Evolutionary conservation across 2,113 vertebrate species (phyloP), one percentile per base, ranked within the genome.

Genomic region (Phycodurus eques): DNA sequence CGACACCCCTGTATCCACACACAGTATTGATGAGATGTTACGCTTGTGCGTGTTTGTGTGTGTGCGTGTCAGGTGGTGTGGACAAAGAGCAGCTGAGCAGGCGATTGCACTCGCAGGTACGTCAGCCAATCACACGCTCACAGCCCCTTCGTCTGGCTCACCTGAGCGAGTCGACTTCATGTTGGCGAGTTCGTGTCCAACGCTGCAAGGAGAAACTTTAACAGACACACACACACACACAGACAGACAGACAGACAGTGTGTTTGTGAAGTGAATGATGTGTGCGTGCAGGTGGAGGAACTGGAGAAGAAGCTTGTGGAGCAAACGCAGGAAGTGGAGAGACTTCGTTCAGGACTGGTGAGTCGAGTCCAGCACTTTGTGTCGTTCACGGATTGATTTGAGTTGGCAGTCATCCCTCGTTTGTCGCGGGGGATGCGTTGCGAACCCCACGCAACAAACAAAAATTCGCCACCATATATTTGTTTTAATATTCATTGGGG

Each of bases 261-360:
- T 27, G 27, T 27, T 27, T 27, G 27, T 27, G 27, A 27, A 27
- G 27, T 27, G 27, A 27, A 27, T 27, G 27, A 27, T 27, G 27
- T 27, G 27, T 68, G 4, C 51, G 9, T 46, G 8, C 90, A 98
- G 96, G 94, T 96, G 85, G 94, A 93, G 86, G 93, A 87, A 82
- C 92, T 96, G 93, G 95, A 96, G 92, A 90, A 89, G 64, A 94
- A 95, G 86, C 90, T 96, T 78, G 75, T 92, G 76, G 91, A 94
- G 86, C 95, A 95, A 87, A 93, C 91, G 0, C 93, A 94, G 93
- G 95, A 97, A 93, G 93, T 95, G 90, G 88, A 92, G 88, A 92
- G 93, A 87, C 93, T 98, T 70, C 94, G 88, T 81, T 95, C 94
- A 0, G 94, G 94, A 78, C 92, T 94, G 95, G 96, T 97, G 76